Conservation (phyloP, 2,888 invertebrate species). For the Therioaphis trifolii region DNA sequence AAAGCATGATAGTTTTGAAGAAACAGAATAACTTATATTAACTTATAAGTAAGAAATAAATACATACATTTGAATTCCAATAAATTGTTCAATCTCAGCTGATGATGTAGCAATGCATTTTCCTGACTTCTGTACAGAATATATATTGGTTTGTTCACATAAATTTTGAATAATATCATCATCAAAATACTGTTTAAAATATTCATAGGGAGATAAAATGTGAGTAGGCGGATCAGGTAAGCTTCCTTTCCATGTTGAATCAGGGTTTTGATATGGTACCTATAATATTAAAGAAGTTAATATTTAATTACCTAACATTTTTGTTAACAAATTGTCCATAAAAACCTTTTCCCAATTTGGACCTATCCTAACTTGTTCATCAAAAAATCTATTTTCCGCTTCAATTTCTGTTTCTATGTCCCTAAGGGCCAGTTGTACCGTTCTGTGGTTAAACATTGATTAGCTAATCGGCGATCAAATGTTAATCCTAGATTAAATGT, state of each 20-base stretch:
- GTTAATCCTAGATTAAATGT: too few species aligned
- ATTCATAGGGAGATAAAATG: constrained; percentile 12
- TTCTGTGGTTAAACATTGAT: too few species aligned
- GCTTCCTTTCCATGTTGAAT: constrained; percentile 11
- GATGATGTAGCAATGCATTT: constrained; percentile 29
- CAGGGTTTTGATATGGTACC: constrained; percentile 16
- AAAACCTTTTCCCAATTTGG: constrained; percentile 9
- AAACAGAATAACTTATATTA: constrained; percentile 8
- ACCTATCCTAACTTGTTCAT: constrained; percentile 3
- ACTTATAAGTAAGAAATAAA: constrained; percentile 10
- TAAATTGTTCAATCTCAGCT: constrained; percentile 50
- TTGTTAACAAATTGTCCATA: constrained; percentile 10
- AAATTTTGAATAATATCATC: constrained; percentile 52
- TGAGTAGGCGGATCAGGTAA: constrained; percentile 1
- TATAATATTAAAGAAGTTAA: background rate
- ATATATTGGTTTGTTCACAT: constrained; percentile 61
- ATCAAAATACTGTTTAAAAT: constrained; percentile 44
- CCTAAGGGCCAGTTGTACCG: too few species aligned
- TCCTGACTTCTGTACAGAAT: constrained; percentile 38
- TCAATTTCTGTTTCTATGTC: constrained; percentile 1
- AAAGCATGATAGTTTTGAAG: background rate
- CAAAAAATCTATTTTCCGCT: background rate
- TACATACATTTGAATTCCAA: constrained; percentile 53
- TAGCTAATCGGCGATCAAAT: too few species aligned
- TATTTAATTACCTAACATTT: constrained; percentile 10